Evolutionary conservation across 2,888 invertebrate genomes (phyloP).

Genomic region (Cephalotes varians): DNA sequence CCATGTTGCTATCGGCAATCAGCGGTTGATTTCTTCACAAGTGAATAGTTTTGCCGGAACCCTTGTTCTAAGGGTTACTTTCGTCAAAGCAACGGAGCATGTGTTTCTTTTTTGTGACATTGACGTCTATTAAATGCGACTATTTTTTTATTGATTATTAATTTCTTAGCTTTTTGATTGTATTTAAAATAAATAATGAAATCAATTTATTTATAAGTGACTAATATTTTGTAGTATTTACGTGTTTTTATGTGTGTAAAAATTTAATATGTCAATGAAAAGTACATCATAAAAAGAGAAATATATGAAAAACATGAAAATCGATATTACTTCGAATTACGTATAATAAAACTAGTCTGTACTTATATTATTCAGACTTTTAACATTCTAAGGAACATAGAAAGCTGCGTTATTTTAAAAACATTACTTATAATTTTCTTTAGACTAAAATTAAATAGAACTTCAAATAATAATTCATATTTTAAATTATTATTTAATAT

Average conservation of each 20-base stretch:
- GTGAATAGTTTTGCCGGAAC: neutral
- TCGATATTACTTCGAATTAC: neutral
- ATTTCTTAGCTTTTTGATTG: neutral
- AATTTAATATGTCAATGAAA: neutral
- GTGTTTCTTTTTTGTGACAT: slow-evolving; percentile 6
- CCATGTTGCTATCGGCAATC: slow-evolving; percentile 36
- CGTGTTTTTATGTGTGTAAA: neutral
- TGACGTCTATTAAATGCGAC: neutral
- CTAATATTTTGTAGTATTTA: neutral
- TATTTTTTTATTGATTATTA: neutral
- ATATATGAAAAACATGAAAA: neutral
- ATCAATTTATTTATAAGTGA: neutral
- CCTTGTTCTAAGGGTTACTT: slow-evolving; percentile 4
- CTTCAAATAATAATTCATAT: no score
- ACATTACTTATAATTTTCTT: neutral
- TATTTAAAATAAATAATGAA: neutral
- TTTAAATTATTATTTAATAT: no score
- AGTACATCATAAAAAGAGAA: neutral
- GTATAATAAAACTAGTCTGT: neutral
- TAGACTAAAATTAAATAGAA: no score
- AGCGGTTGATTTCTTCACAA: slow-evolving; percentile 28
- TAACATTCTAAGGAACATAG: neutral
- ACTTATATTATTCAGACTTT: no score
- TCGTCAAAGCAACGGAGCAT: neutral
- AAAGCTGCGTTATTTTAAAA: neutral